phyloP scores from a whole-genome alignment of 2,888 invertebrate species.

The Tromatobia lineatoria region DNA sequence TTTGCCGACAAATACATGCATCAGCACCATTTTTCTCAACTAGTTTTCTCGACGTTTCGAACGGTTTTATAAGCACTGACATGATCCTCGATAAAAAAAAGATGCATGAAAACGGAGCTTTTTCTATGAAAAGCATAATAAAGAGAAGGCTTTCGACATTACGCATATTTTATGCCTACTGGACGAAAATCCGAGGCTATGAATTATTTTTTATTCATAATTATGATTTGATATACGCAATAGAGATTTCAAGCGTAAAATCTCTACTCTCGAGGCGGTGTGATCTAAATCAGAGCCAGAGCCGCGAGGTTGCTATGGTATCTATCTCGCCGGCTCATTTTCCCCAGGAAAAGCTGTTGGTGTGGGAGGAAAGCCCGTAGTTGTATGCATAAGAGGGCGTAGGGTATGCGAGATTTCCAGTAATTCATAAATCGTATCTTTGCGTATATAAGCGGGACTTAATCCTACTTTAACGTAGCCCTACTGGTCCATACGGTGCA shows the following conservation, averaged over 20 bases:
- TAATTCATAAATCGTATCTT: slow-evolving; percentile 67
- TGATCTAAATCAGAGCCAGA: slow-evolving; percentile 62
- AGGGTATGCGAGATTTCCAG: slow-evolving; percentile 57
- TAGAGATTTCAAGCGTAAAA: slow-evolving; percentile 61
- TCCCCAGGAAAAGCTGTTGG: slow-evolving; percentile 53
- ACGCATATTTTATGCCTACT: slow-evolving; percentile 10
- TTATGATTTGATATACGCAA: slow-evolving; percentile 66
- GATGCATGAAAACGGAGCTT: too few relatives aligned
- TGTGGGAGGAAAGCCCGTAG: slow-evolving; percentile 45
- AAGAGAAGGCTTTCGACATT: background rate
- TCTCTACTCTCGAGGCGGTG: slow-evolving; percentile 49
- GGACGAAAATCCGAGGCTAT: slow-evolving; percentile 44
- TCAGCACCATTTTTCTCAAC: too few relatives aligned
- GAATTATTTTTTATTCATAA: slow-evolving; percentile 64
- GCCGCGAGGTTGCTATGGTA: slow-evolving; percentile 23
- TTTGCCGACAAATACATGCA: too few relatives aligned
- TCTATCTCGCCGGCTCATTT: slow-evolving; percentile 55
- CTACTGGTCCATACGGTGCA: background rate
- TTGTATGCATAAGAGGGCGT: slow-evolving; percentile 20
- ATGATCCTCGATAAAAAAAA: too few relatives aligned
- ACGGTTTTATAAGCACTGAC: too few relatives aligned
- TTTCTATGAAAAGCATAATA: background rate
- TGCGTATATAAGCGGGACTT: slow-evolving; percentile 53
- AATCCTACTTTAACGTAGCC: slow-evolving; percentile 47
- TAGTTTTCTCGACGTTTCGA: too few relatives aligned